phyloP scores from a whole-genome alignment of 2,888 invertebrate species.

The Lasioglossum pauxillum region DNA sequence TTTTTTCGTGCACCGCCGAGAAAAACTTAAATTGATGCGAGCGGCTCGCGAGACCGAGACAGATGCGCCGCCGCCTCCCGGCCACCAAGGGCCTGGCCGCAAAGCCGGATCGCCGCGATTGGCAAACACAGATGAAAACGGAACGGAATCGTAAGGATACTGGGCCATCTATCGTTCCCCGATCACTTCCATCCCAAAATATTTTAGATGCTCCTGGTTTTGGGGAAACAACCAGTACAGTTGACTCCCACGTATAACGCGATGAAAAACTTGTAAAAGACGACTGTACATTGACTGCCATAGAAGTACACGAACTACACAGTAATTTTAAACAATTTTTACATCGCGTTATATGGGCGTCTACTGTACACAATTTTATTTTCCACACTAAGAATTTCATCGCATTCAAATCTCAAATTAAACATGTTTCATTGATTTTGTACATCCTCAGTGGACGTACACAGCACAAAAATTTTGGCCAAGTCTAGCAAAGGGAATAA shows the following conservation, averaged over 20 bases:
- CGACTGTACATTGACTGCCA: no score
- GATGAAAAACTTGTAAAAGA: no score
- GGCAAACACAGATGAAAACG: conserved; percentile 46
- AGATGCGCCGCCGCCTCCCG: conserved; percentile 66
- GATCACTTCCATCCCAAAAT: background rate
- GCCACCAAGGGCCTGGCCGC: conserved; percentile 38
- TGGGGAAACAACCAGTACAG: no score
- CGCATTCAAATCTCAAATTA: background rate
- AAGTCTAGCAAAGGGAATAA: background rate
- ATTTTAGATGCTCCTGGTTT: no score
- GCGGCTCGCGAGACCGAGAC: conserved; percentile 74
- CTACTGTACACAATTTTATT: background rate
- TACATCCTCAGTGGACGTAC: background rate
- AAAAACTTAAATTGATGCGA: conserved; percentile 82
- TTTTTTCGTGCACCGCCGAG: conserved; percentile 74
- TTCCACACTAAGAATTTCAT: background rate
- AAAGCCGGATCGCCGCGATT: conserved; percentile 35
- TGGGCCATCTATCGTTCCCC: background rate
- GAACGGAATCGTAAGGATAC: conserved; percentile 54
- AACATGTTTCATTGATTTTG: background rate
- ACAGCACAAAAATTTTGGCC: rapidly evolving
- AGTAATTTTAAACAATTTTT: no score
- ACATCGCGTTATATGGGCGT: no score
- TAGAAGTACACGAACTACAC: no score
- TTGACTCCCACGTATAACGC: no score